Evolutionary conservation across 2,113 vertebrate genomes (phyloP), one percentile per base, ranked within the genome.

Genomic region (Xiphophorus maculatus): DNA sequence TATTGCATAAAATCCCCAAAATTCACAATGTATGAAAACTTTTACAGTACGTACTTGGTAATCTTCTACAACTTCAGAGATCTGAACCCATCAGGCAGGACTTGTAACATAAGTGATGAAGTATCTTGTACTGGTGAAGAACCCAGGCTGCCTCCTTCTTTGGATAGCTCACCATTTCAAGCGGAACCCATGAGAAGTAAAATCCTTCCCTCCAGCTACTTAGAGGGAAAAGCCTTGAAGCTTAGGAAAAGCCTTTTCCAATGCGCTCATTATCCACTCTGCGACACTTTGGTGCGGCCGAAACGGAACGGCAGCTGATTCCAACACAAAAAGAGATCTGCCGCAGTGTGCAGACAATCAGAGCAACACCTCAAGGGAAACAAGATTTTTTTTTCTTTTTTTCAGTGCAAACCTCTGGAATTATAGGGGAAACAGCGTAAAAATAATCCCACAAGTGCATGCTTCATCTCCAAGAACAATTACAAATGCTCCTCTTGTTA

Each of bases 231-330:
- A 91, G 84, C 87, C 84, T 74, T 54, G 66, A 85, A 91, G 90
- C 85, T 92, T 92, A 90, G 83, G 82, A 83, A 91, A 93, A 92
- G 89, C 90, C 88, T 74, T 76, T 78, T 84, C 82, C 87, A 88
- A 88, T 88, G 90, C 83, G 83, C 90, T 86, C 90, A 74, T 83
- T 89, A 84, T 78, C 88, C 86, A 91, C 76, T 90, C 84, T 83
- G 81, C 82, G 77, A 87, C 85, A 87, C 86, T 91, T 90, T 80
- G 82, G 83, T 79, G 81, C 54, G 74, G 78, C 89, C 79, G 78
- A 88, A 87, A 90, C 62, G 73, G 79, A 88, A 71, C 40, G 2
- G 63, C 72, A 72, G 77, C 65, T 84, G 84, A 84, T 89, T 89
- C 75, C 81, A 66, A 48, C 40, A 70, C 78, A 89, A 84, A 78